phyloP scores from a whole-genome alignment of 2,797 vertebrate species.

The Schizopygopsis pylzovi region DNA sequence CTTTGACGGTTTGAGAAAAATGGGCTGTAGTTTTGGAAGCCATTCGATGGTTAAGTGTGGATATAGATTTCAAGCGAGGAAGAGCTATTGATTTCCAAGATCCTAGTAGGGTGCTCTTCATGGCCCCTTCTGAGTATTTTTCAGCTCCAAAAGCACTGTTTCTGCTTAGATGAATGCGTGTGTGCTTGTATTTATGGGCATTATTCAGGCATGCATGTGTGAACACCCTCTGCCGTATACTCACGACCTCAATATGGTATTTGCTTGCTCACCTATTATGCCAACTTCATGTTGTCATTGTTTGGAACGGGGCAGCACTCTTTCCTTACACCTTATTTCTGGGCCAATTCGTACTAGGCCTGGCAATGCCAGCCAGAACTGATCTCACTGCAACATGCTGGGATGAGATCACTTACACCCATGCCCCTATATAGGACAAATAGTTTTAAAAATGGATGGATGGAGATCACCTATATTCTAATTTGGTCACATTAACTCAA shows the following conservation, averaged over 20 bases:
- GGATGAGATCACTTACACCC: slow-evolving; percentile 45
- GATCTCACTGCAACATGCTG: slow-evolving; percentile 44
- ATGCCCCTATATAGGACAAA: slow-evolving; percentile 7
- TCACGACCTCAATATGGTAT: slow-evolving; percentile 73
- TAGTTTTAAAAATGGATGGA: neutral
- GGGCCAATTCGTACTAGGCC: slow-evolving; percentile 54
- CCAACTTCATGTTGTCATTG: slow-evolving; percentile 82
- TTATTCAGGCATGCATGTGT: slow-evolving; percentile 32
- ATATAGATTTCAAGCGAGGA: neutral
- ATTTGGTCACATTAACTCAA: neutral
- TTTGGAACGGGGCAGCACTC: slow-evolving; percentile 71
- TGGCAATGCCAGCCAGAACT: slow-evolving; percentile 52
- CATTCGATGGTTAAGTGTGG: neutral
- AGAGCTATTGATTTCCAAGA: neutral
- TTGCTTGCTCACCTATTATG: slow-evolving; percentile 79
- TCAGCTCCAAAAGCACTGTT: neutral
- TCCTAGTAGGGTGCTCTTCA: neutral
- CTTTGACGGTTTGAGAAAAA: neutral
- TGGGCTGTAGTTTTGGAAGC: neutral
- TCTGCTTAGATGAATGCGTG: slow-evolving; percentile 18
- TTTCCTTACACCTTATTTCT: slow-evolving; percentile 52
- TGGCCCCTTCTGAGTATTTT: neutral
- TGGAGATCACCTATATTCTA: slow-evolving; percentile 4
- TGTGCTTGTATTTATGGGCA: slow-evolving; percentile 28
- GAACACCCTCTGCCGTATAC: slow-evolving; percentile 65